Evolutionary conservation across 2,888 invertebrate genomes (phyloP).

Genomic region (Acanthopleura granulata): DNA sequence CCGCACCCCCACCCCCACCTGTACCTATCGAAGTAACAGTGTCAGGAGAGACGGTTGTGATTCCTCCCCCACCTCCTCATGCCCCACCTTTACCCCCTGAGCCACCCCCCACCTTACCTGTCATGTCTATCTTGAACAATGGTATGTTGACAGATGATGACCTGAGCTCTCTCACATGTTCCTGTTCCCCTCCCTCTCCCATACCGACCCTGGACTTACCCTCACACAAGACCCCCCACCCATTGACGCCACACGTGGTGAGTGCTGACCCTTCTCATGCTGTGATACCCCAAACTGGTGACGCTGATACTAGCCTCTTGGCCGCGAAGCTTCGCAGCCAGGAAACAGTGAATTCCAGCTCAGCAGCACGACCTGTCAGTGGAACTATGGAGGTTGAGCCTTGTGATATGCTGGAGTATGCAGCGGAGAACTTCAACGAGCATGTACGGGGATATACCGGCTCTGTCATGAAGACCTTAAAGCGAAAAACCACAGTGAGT

Average conservation of each 20-base stretch:
- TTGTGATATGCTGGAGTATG: slow-evolving; percentile 91
- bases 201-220: not conserved
- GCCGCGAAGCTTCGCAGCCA: no score
- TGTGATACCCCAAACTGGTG: not conserved
- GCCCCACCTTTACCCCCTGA: slow-evolving; percentile 9
- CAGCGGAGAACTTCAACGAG: slow-evolving; percentile 92
- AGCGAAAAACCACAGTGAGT: slow-evolving; percentile 1
- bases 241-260: not conserved
- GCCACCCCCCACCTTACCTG: slow-evolving; percentile 28
- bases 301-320: not conserved
- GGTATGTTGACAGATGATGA: not conserved
- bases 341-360: no score
- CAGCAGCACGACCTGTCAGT: not conserved
- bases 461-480: slow-evolving; percentile 43
- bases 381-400: slow-evolving; percentile 10
- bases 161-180: not conserved
- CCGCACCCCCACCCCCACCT: not conserved
- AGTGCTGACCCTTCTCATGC: not conserved
- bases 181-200: not conserved
- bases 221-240: not conserved
- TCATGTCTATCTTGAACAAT: not conserved
- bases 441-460: slow-evolving; percentile 73
- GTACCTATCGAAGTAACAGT: not conserved
- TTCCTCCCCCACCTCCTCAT: slow-evolving; percentile 5
- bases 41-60: not conserved